Conservation (phyloP, 2,888 invertebrate species). For the Napeogenes sylphis region DNA sequence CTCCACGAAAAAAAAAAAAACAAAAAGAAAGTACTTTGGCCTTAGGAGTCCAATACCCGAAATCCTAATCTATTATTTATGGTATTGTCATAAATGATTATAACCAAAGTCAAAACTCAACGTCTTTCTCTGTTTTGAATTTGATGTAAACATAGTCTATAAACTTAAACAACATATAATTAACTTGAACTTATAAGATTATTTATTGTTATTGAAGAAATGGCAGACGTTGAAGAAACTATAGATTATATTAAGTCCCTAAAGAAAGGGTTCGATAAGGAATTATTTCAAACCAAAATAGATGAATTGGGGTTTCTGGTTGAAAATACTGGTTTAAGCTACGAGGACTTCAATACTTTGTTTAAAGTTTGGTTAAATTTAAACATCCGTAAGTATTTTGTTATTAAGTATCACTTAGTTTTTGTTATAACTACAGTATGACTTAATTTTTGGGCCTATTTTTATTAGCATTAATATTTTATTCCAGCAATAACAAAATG, state of each 20-base stretch:
- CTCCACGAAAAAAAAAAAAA: too few relatives aligned
- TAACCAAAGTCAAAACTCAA: background rate
- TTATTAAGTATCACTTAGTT: background rate
- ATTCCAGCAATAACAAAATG: slow-evolving; percentile 66
- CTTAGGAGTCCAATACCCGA: too few relatives aligned
- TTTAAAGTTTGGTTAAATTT: slow-evolving; percentile 72
- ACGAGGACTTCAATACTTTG: slow-evolving; percentile 62
- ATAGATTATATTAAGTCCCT: slow-evolving; percentile 64
- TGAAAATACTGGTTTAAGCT: slow-evolving; percentile 53
- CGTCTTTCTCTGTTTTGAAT: slow-evolving; percentile 9
- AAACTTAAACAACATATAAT: too few relatives aligned
- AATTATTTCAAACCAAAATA: slow-evolving; percentile 63
- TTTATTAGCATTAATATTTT: slow-evolving; percentile 20
- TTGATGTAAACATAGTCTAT: background rate
- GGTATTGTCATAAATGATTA: too few relatives aligned
- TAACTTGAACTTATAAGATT: too few relatives aligned
- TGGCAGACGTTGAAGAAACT: slow-evolving; percentile 65
- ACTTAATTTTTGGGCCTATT: too few relatives aligned
- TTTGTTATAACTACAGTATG: background rate
- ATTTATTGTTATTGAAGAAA: slow-evolving; percentile 28
- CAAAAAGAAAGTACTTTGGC: too few relatives aligned
- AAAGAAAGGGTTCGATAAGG: slow-evolving; percentile 67
- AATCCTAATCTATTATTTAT: too few relatives aligned
- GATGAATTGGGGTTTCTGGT: slow-evolving; percentile 57
- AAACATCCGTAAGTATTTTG: slow-evolving; percentile 62